Percentiles rank a stretch among this genome's conserved stretches.
phyloP scores from a whole-genome alignment of 1,140 invertebrate species.

The Drosophila varians region DNA sequence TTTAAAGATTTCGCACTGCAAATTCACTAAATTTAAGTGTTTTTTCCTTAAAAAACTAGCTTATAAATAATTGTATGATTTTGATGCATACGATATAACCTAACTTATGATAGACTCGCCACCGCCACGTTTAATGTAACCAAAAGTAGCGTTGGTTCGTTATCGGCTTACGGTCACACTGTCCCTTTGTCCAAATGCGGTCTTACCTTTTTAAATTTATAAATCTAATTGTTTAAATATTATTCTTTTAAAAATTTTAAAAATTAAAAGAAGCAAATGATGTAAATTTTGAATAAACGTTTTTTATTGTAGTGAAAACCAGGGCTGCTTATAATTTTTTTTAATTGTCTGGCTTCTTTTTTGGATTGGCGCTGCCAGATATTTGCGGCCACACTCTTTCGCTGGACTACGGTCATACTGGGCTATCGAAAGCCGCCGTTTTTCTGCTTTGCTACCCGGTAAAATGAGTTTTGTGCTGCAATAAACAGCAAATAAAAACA shows the following conservation, averaged over 20 bases:
- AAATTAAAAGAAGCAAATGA: no score
- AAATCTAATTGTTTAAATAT: no score
- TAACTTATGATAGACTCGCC: conserved; percentile 83
- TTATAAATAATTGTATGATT: conserved; percentile 84
- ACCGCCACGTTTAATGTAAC: conserved; percentile 77
- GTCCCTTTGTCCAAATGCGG: neutral
- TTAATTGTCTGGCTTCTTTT: neutral
- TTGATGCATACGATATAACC: conserved; percentile 84
- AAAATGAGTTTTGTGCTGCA: conserved; percentile 55
- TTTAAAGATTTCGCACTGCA: conserved; percentile 84
- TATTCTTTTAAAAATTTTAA: no score
- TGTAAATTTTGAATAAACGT: no score
- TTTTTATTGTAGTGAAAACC: no score
- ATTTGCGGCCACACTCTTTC: neutral
- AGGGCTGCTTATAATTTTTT: neutral
- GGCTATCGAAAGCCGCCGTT: conserved; percentile 1
- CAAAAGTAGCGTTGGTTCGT: conserved; percentile 5
- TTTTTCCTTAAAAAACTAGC: conserved; percentile 84
- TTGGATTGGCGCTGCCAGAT: neutral
- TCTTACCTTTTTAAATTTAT: no score
- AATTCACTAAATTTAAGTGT: conserved; percentile 84
- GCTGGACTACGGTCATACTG: neutral
- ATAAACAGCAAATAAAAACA: conserved; percentile 49
- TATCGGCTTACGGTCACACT: neutral
- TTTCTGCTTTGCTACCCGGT: conserved; percentile 47